Evolutionary conservation across 1,140 invertebrate genomes (phyloP), one percentile per base, ranked within the genome.

Genomic region (Littorina saxatilis): DNA sequence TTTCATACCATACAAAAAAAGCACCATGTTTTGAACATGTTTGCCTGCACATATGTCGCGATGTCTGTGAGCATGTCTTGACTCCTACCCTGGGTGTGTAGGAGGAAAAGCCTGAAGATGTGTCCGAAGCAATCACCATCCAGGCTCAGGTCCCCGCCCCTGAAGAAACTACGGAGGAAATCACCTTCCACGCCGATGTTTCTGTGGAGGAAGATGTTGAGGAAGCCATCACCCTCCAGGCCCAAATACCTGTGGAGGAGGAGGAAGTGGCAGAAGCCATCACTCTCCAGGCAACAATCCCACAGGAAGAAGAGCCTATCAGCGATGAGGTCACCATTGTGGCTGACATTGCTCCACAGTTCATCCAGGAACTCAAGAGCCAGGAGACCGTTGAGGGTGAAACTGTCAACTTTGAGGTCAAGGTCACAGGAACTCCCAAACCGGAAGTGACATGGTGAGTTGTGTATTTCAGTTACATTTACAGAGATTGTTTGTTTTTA

Each of bases 341-440:
- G 37, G 68, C 85, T 17, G 84, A 81, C 5, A 50, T 87, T 50
- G 82, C 86, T n/a, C 90, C 90, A 27, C 35, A 80, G 78, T 88
- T 91, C 85, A 40, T 87, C 13, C 37, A 87, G 61, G 84, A 86
- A 72, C 81, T 90, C 13, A 80, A 83, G 35, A 87, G 89, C 68
- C 87, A 90, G 74, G 88, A 92, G 81, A 87, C 91, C 11, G 87
- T 84, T 40, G 91, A 91, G 79, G 87, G 89, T 66, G 87, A 89
- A 40, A 91, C 89, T 66, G 88, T 92, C 9, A 88, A 87, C 91
- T 93, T 96, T 40, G 84, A 86, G 52, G 84, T 90, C 55, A 87
- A 87, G 76, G 86, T 90, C 32, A 82, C 86, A 37, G 91, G 91
- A 35, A 86, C 86, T 74, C 91, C 91, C 29, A 85, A 89, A 80